Percentiles rank a stretch among this genome's conserved stretches.
Conservation (phyloP, 2,797 vertebrate genomes). For the Heterohyrax brucei region DNA sequence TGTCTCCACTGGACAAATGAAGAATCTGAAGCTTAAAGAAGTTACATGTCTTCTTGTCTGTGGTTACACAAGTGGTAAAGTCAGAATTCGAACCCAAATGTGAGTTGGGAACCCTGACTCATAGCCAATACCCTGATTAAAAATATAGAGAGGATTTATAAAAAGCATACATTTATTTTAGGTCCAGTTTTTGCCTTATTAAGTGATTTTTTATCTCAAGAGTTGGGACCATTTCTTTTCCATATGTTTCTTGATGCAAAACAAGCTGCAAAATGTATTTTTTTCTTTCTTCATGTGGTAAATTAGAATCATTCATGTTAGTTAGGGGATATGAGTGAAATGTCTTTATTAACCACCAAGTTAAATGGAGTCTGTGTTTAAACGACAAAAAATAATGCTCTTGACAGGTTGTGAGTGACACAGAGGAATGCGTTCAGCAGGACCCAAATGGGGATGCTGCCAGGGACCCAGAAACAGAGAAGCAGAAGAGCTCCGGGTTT, state of each 20-base stretch:
- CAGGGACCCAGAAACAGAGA: conserved; percentile 58
- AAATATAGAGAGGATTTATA: neutral
- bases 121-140: neutral
- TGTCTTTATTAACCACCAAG: conserved; percentile 75
- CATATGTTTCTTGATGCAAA: conserved; percentile 52
- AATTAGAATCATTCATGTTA: conserved; percentile 83
- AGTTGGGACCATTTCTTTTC: conserved; percentile 15
- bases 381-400: conserved; percentile 75
- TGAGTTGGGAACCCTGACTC: conserved; percentile 46
- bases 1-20: conserved; percentile 16
- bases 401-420: conserved; percentile 83
- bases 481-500: conserved; percentile 57
- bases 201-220: conserved; percentile 58
- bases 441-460: conserved; percentile 72
- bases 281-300: conserved; percentile 58
- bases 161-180: neutral
- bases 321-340: conserved; percentile 76
- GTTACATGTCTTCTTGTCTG: neutral
- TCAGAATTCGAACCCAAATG: conserved; percentile 22
- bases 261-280: conserved; percentile 47
- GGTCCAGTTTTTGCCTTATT: conserved; percentile 35
- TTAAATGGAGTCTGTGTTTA: conserved; percentile 81
- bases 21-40: conserved; percentile 4
- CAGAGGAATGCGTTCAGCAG: conserved; percentile 73
- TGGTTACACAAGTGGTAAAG: neutral